These are phyloP conservation scores for Euclidia mi DNA, from an alignment of 2,888 invertebrate species.

Conservation along the genomic window DNA sequence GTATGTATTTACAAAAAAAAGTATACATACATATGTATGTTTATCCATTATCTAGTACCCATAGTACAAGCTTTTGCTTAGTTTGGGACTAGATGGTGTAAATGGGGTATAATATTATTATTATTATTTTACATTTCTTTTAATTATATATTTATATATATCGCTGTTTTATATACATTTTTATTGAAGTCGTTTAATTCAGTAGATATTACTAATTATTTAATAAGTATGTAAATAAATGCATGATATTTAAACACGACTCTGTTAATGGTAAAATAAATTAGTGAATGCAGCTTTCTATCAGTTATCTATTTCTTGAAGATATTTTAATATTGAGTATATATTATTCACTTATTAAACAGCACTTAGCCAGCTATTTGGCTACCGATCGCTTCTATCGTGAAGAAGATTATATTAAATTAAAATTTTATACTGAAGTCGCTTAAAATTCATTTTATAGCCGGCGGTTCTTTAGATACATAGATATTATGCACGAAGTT, in stretches of 20 bases:
- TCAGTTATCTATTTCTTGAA: too few species aligned
- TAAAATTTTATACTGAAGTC: conserved; percentile 11
- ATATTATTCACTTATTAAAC: conserved; percentile 9
- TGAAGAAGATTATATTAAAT: conserved; percentile 1
- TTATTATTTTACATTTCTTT: too few species aligned
- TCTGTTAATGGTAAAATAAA: conserved; percentile 1
- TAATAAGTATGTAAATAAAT: conserved; percentile 2
- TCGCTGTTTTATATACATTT: too few species aligned
- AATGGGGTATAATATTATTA: too few species aligned
- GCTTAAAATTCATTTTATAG: conserved; percentile 11
- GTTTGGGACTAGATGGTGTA: too few species aligned
- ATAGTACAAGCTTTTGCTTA: too few species aligned
- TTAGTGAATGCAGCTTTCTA: conserved; percentile 5
- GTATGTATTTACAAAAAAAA: too few species aligned
- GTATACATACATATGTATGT: too few species aligned
- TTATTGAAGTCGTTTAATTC: too few species aligned
- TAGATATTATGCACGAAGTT: neutral
- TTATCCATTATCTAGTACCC: too few species aligned
- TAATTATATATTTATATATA: too few species aligned
- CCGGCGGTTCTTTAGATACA: conserved; percentile 10
- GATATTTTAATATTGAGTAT: conserved; percentile 7
- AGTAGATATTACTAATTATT: too few species aligned
- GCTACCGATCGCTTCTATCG: conserved; percentile 3
- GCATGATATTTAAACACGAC: neutral
- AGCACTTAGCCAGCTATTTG: neutral